Evolutionary conservation across 2,113 vertebrate species (phyloP), one percentile per base, ranked within the genome.

Genomic region (Oreochromis aureus): DNA sequence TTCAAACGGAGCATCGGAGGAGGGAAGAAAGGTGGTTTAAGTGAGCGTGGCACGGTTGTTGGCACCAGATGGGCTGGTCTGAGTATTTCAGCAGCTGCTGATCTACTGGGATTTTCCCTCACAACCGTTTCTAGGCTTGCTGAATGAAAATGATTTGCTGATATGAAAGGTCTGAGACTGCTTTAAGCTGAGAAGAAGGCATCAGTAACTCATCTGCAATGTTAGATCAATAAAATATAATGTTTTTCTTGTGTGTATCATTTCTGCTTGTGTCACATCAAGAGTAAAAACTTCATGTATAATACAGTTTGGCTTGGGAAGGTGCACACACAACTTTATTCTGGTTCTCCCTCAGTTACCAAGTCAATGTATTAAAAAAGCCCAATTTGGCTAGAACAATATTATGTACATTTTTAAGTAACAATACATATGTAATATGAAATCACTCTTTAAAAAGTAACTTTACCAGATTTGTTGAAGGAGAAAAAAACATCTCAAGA

Each of bases 211-310:
- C 61, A 66, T 22, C 61, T 36, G 10, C 59, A 63, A 36, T 63
- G 59, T 63, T 63, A n/a, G 32, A 19, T 63, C 0, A 36, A 63
- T 63, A 63, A 63, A 19, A 11, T 63, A 63, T 0, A 19, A 1
- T 11, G 44, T 78, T 32, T 51, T 4, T 12, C 44, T 51, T 51
- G 6, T 51, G 24, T 78, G 6, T 30, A 30, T 76, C 1, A 1
- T 30, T 30, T 76, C 30, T 76, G 30, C 44, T 30, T 76, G 24
- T 76, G 24, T 76, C 44, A 76, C 41, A 19, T 19, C 24, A 11
- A 11, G 16, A 76, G 24, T 76, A 30, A 19, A 19, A 51, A 19
- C 4, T 5, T 51, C 24, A 12, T 76, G 24, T 32, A 7, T 2
- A 11, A 3, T 48, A 48, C 41, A 76, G 22, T 27, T 76, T 76